Conservation (phyloP, 2,113 vertebrate genomes). For the Rhinopomastus cyanomelas region DNA sequence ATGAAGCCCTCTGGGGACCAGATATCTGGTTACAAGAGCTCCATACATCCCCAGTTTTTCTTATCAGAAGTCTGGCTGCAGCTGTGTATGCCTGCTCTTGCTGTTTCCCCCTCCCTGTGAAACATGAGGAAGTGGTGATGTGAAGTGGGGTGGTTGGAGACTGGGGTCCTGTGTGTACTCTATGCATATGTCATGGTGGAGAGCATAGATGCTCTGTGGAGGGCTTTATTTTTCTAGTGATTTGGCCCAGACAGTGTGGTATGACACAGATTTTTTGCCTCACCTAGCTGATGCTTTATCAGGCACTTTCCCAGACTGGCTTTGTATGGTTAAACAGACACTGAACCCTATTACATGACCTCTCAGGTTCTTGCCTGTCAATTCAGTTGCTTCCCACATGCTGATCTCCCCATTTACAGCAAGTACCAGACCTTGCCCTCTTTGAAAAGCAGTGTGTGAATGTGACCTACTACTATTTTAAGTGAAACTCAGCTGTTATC, state of each 20-base stretch:
- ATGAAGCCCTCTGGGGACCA: neutral
- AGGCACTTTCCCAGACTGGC: neutral
- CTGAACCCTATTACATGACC: constrained; percentile 19
- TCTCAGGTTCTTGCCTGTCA: neutral
- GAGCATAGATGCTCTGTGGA: rapidly evolving
- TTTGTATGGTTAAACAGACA: constrained; percentile 54
- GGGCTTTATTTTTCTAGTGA: neutral
- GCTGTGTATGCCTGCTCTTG: neutral
- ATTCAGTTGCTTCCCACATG: constrained; percentile 20
- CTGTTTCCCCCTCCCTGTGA: rapidly evolving
- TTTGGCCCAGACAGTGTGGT: neutral
- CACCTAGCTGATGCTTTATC: neutral
- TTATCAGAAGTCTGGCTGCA: neutral
- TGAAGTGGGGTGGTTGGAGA: rapidly evolving
- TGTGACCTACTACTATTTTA: constrained; percentile 15
- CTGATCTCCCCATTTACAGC: constrained; percentile 35
- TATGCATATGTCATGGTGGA: neutral
- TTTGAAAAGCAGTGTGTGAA: neutral
- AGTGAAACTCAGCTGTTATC: neutral
- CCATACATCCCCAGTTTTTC: neutral
- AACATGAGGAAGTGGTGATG: neutral
- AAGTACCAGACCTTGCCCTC: constrained; percentile 1
- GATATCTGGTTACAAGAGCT: neutral
- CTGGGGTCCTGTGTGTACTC: rapidly evolving
- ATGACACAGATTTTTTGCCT: neutral